Percentiles rank a stretch among this genome's conserved stretches.
Evolutionary conservation across 1,140 invertebrate species (phyloP).

Genomic region (Pteromalus puparum): DNA sequence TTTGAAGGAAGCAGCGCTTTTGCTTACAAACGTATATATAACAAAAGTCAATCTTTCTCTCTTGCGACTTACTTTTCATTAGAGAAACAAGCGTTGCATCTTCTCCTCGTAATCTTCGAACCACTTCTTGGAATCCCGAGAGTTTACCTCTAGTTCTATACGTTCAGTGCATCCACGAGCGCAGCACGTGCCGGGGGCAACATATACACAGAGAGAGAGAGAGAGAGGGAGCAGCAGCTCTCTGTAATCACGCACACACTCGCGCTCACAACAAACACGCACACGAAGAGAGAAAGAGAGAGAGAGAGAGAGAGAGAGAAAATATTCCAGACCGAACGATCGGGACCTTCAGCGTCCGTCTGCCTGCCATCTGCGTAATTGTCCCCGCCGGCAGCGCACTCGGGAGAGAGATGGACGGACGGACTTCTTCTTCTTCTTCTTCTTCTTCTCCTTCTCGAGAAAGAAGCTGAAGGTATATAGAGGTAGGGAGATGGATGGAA

Average conservation of each 20-base stretch:
- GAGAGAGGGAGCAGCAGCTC: neutral
- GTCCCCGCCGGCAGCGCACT: slow-evolving; percentile 73
- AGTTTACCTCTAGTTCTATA: neutral
- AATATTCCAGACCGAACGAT: neutral
- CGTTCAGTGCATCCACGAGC: slow-evolving; percentile 54
- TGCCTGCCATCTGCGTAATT: slow-evolving; percentile 75
- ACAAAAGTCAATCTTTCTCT: neutral
- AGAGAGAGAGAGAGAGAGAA: neutral
- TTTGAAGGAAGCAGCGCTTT: neutral
- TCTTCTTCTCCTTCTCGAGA: neutral
- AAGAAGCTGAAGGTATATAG: neutral
- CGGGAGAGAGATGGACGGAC: neutral
- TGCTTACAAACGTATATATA: no score
- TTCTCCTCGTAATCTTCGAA: neutral
- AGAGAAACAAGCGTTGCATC: neutral
- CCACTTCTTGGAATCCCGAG: neutral
- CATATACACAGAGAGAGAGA: no score
- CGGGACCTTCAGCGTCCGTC: slow-evolving; percentile 43
- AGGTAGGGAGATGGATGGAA: neutral
- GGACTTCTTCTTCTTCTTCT: neutral
- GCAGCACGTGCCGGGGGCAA: slow-evolving; percentile 75
- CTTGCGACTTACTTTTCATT: no score
- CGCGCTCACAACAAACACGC: slow-evolving; percentile 37
- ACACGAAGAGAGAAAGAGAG: slow-evolving; percentile 40
- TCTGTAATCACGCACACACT: slow-evolving; percentile 30